phyloP scores from a whole-genome alignment of 1,140 invertebrate species.

The Steinernema feltiae region DNA sequence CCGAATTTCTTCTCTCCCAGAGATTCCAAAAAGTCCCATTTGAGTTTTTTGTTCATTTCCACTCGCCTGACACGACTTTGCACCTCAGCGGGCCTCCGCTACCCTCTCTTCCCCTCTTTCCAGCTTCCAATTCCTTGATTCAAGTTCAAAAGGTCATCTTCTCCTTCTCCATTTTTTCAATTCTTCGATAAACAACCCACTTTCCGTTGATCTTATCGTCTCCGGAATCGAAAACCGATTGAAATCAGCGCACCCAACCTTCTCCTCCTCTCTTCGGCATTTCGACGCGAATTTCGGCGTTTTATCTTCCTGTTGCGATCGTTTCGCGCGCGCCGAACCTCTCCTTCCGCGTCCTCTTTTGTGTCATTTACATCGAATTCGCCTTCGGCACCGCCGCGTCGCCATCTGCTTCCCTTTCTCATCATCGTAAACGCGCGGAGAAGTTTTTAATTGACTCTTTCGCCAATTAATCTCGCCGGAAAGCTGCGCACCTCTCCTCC shows the following conservation, averaged over 20 bases:
- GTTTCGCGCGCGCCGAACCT: neutral
- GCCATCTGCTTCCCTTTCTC: slow-evolving; percentile 7
- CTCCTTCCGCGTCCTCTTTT: neutral
- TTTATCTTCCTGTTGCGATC: neutral
- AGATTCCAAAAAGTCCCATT: too few species aligned
- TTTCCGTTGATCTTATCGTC: neutral
- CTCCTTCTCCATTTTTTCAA: neutral
- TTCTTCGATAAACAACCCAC: slow-evolving; percentile 5
- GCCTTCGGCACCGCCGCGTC: neutral
- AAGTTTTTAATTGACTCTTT: neutral
- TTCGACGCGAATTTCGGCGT: neutral
- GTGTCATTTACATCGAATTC: neutral
- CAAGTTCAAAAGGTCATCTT: neutral
- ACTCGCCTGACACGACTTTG: too few species aligned
- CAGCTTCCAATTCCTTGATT: neutral
- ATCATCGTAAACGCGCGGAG: neutral
- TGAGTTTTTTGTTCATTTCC: too few species aligned
- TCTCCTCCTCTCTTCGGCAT: neutral
- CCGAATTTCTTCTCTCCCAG: too few species aligned
- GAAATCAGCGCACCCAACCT: neutral
- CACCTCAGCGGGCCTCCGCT: too few species aligned
- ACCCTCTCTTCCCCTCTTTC: too few species aligned
- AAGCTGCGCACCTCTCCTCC: too few species aligned
- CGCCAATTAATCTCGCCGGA: slow-evolving; percentile 6
- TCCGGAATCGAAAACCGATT: neutral